phyloP scores from a whole-genome alignment of 2,797 vertebrate species.

The Sebastes oblongus region DNA sequence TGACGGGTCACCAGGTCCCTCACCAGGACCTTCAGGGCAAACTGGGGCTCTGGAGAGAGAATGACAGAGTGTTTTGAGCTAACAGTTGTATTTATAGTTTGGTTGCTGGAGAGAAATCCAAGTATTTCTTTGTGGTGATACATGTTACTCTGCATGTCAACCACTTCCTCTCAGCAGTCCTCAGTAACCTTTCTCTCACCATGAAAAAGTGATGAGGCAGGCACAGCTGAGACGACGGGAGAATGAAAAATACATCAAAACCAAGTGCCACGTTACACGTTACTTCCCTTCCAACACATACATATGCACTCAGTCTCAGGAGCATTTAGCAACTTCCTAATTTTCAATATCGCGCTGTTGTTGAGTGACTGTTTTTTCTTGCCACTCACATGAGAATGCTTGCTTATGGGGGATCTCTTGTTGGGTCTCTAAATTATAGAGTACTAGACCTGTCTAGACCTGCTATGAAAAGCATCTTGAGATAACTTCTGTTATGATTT shows the following conservation, averaged over 20 bases:
- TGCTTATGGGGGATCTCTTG: too few relatives aligned
- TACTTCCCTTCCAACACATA: background rate
- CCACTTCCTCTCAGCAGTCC: constrained; percentile 20
- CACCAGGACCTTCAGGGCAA: constrained; percentile 91
- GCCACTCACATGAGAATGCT: too few relatives aligned
- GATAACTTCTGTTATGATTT: too few relatives aligned
- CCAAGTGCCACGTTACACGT: background rate
- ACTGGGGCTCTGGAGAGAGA: constrained; percentile 78
- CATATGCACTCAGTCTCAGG: background rate
- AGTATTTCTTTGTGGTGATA: background rate
- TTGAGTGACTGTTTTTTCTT: background rate
- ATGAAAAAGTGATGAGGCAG: constrained; percentile 77
- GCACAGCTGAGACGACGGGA: constrained; percentile 18
- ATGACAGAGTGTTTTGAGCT: too few relatives aligned
- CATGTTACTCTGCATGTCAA: background rate
- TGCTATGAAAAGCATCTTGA: too few relatives aligned
- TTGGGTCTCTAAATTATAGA: too few relatives aligned
- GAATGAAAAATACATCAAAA: constrained; percentile 69
- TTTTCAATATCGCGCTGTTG: background rate
- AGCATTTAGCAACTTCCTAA: background rate
- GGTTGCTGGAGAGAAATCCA: background rate
- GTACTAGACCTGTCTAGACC: too few relatives aligned
- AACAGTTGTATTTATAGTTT: background rate
- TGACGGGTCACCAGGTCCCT: constrained; percentile 89
- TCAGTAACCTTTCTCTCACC: constrained; percentile 59